Base-by-base conservation (phyloP, 37 sponge, comb jelly and placozoan species). In the Tethya wilhelma region DNA sequence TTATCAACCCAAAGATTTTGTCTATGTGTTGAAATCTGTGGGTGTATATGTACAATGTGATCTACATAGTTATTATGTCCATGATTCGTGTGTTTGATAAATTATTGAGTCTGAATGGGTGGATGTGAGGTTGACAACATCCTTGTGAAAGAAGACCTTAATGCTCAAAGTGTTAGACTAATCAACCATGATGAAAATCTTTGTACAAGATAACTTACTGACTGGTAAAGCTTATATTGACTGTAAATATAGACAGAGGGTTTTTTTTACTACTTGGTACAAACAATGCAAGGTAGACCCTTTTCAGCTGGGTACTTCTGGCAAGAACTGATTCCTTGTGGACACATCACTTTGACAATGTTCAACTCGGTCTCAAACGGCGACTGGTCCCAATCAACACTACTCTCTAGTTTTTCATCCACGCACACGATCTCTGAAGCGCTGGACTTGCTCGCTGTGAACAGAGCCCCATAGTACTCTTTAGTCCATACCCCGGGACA, bases 401-500 rank as follows among this genome's bases (percentile, higher is more conserved):
- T n/a, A n/a, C n/a, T n/a, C n/a, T n/a, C n/a, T 5, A 71, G 3
- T 25, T 23, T 25, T 22, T 22, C 71, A 71, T 71, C 29, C 25
- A 44, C 20, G 29, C 71, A 71, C 28, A 71, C 25, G 4, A 36
- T 28, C 4, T 71, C 71, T 31, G 71, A 4, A 31, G 67, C 4
- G 32, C 12, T 25, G 17, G 14, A 14, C 53, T 49, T 14, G 28
- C 22, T 25, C 6, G 30, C n/a, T 4, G 71, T 71, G n/a, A 4
- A 12, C 46, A 71, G n/a, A 19, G 45, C 40, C 29, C 71, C 71
- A 36, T 30, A 4, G 29, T 42, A 71, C 71, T 71, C 46, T 26
- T 22, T 71, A 5, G 49, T 44, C 71, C 71, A 71, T 19, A 44
- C 49, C n/a, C 44, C 23, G 43, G 71, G 71, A 23, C 71, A 71